Percentiles rank a stretch among this genome's conserved stretches.
phyloP scores from a whole-genome alignment of 2,888 invertebrate species.

The Caprella mutica region DNA sequence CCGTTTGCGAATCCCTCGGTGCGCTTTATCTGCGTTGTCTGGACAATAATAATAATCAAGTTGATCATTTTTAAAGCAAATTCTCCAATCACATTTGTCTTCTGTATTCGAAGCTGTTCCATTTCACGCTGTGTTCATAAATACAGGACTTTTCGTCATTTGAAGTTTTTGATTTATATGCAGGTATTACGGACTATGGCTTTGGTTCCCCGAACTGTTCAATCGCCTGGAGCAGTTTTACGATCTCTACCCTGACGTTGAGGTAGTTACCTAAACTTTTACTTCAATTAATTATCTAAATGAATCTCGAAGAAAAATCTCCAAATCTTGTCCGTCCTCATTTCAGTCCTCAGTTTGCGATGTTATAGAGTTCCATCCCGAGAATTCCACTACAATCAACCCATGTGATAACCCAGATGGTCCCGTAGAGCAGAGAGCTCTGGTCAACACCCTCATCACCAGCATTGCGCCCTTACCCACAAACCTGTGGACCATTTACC shows the following conservation, averaged over 20 bases:
- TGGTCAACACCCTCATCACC: conserved; percentile 63
- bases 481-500: conserved; percentile 65
- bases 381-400: conserved; percentile 1
- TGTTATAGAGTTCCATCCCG: conserved; percentile 60
- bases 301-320: background rate
- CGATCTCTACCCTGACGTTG: conserved; percentile 25
- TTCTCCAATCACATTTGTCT: conserved; percentile 16
- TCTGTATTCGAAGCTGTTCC: too few species aligned
- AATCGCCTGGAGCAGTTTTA: conserved; percentile 73
- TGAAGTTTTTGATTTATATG: conserved; percentile 34
- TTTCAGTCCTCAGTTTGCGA: conserved; percentile 60
- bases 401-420: conserved; percentile 13
- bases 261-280: conserved; percentile 1
- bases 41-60: too few species aligned
- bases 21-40: too few species aligned
- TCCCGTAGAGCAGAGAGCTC: conserved; percentile 50
- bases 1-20: too few species aligned
- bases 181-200: conserved; percentile 86
- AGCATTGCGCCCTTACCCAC: conserved; percentile 69
- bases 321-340: background rate
- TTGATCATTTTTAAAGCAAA: too few species aligned
- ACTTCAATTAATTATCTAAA: background rate
- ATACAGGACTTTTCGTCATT: too few species aligned
- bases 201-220: conserved; percentile 95
- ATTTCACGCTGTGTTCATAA: too few species aligned